phyloP scores from a whole-genome alignment of 2,888 invertebrate genomes.

The Geophilus truncorum region DNA sequence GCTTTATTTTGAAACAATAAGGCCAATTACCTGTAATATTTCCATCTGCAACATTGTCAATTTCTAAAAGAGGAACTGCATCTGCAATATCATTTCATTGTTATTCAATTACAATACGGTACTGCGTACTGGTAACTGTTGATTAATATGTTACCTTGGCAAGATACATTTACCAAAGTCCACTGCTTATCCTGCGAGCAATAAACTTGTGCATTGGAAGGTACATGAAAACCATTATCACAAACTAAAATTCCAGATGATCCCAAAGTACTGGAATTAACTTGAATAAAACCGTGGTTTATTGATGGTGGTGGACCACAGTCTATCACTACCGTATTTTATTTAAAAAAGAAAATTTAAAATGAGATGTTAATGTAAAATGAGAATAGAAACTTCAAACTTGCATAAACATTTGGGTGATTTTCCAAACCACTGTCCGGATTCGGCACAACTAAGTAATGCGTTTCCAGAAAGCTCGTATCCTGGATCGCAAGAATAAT shows the following conservation, averaged over 20 bases:
- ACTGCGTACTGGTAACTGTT: too few relatives aligned
- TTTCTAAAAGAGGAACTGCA: background rate
- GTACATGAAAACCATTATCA: slow-evolving; percentile 2
- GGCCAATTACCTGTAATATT: background rate
- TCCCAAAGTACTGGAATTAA: slow-evolving; percentile 16
- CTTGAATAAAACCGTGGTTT: background rate
- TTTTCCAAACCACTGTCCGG: slow-evolving; percentile 34
- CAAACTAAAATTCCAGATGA: background rate
- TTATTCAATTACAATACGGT: background rate
- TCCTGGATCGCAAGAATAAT: slow-evolving; percentile 33
- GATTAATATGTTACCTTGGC: slow-evolving; percentile 12
- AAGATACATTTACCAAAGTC: background rate
- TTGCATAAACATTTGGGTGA: slow-evolving; percentile 33
- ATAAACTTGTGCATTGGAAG: background rate
- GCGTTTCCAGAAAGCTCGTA: slow-evolving; percentile 20
- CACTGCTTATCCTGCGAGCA: background rate
- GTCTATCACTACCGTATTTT: background rate
- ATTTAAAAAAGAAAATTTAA: too few relatives aligned
- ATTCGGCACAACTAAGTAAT: slow-evolving; percentile 5
- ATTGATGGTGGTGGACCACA: slow-evolving; percentile 13
- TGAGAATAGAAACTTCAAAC: background rate
- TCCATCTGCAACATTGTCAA: background rate
- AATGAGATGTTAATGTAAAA: too few relatives aligned
- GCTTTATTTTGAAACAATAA: too few relatives aligned
- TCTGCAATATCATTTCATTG: background rate